Conservation (phyloP, 2,797 vertebrate species). For the Poecilia picta region DNA sequence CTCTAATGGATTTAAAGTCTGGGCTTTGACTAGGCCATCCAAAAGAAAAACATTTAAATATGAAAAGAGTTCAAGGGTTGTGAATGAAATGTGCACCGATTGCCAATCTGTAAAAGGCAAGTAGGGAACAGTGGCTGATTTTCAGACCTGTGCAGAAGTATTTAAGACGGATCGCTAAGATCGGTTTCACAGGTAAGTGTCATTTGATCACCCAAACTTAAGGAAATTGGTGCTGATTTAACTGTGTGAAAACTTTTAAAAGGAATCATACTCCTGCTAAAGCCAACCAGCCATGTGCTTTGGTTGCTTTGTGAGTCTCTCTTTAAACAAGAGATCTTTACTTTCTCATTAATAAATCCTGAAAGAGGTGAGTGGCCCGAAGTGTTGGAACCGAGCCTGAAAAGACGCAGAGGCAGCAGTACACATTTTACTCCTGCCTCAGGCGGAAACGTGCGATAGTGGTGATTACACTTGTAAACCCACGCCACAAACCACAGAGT, state of each 20-base stretch:
- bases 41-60: neutral
- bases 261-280: neutral
- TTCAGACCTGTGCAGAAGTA: neutral
- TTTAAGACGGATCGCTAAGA: neutral
- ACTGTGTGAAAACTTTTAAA: neutral
- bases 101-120: neutral
- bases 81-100: too few species aligned
- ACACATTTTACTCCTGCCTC: constrained; percentile 2
- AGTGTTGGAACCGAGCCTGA: constrained; percentile 1
- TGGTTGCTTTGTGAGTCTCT: neutral
- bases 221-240: neutral
- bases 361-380: neutral
- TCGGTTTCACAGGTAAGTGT: neutral
- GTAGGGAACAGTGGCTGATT: neutral
- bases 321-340: neutral
- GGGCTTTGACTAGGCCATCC: neutral
- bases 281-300: neutral
- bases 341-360: neutral
- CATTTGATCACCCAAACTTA: neutral
- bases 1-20: neutral
- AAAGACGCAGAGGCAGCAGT: constrained; percentile 8
- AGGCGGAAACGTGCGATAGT: constrained; percentile 1
- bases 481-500: constrained; percentile 2
- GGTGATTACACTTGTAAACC: constrained; percentile 28
- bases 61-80: neutral